These are phyloP conservation scores for Sinodicranocentrus sp. DNA, from an alignment of 2,888 invertebrate genomes.

Conservation along the genomic window DNA sequence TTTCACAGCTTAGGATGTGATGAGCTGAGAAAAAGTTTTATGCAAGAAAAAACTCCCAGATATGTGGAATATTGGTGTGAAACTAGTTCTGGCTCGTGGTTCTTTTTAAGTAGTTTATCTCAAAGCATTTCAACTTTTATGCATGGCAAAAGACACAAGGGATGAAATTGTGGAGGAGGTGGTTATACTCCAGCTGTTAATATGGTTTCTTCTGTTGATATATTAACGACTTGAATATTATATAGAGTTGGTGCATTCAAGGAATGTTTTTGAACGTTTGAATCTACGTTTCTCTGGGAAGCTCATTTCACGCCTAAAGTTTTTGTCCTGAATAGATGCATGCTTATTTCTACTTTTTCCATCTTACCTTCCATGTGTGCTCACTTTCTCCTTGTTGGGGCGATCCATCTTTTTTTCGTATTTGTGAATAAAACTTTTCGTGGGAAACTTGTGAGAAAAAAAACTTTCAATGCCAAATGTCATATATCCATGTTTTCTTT, in stretches of 20 bases:
- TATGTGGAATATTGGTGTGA: too few species aligned
- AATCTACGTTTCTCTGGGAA: not conserved
- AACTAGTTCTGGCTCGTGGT: too few species aligned
- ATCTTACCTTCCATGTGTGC: not conserved
- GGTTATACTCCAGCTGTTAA: not conserved
- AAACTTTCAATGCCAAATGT: constrained; percentile 34
- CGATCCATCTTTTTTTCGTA: not conserved
- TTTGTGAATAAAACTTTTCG: not conserved
- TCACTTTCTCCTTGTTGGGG: not conserved
- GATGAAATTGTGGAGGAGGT: not conserved
- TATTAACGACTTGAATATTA: too few species aligned
- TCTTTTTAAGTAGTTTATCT: constrained; percentile 3
- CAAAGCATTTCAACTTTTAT: not conserved
- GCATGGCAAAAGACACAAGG: not conserved
- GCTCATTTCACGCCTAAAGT: not conserved
- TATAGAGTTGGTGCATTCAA: too few species aligned
- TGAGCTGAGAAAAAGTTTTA: constrained; percentile 16
- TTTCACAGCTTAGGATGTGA: not conserved
- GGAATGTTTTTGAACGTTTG: too few species aligned
- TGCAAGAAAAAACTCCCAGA: not conserved
- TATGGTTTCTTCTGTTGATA: not conserved
- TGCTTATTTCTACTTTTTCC: constrained; percentile 7
- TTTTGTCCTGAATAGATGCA: not conserved
- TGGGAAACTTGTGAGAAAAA: not conserved
- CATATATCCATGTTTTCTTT: not conserved